Base-by-base conservation (phyloP, 2,113 vertebrate genomes). In the Kryptolebias marmoratus region DNA sequence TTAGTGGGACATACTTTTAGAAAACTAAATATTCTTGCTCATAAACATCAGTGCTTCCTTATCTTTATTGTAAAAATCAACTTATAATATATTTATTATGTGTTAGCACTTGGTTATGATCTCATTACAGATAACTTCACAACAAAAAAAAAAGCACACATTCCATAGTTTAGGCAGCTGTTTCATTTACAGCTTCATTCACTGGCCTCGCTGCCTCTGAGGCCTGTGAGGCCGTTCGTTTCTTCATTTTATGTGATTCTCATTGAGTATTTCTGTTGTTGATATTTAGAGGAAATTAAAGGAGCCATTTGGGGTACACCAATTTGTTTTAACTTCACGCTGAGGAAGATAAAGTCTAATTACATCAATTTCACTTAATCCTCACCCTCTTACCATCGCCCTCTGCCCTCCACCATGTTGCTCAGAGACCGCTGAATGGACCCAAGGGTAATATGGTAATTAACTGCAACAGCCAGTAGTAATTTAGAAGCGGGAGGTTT, bases 331-430 rank as follows among this genome's bases (percentile, higher is more conserved):
- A 68, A 75, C 79, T 65, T 73, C 60, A 52, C 59, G 56, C 18
- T 22, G 47, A 64, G 47, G 68, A 65, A 58, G 64, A 81, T 73
- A 63, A 74, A 70, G 61, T 56, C 68, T 82, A 80, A 90, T 91
- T 82, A 86, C 75, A 83, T 75, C 78, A 65, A 75, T 84, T 64
- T 61, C 58, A 50, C 56, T 86, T 81, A 85, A 81, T 80, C 73
- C 66, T 39, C 15, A 1, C 60, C 50, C 62, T 70, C 54, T 56
- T 55, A 63, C 54, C 54, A 1, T 44, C 11, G 18, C 74, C 84
- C 64, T 77, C 62, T 87, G 75, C 53, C 85, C 76, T 81, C 67
- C 16, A 2, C 57, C 39, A 60, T 10, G 12, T 70, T 53, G 73
- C 66, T 72, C 18, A 14, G 73, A 50, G 47, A 60, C 66, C 12